Percentiles rank a stretch among this genome's conserved stretches.
Conservation (phyloP, 2,888 invertebrate species). For the Melanostoma scalare region DNA sequence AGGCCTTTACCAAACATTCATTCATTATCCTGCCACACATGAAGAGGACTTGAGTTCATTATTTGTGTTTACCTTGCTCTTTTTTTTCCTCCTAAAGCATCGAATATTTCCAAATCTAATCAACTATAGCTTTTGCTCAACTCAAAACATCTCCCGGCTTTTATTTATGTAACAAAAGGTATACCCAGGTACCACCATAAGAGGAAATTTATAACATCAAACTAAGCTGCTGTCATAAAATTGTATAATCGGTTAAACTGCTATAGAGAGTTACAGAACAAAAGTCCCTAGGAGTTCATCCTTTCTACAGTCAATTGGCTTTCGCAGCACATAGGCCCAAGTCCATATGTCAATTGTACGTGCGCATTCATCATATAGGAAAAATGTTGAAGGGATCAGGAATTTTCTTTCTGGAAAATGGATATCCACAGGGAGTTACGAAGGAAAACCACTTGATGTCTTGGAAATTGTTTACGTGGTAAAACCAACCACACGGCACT, state of each 20-base stretch:
- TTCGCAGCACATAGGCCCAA: constrained; percentile 10
- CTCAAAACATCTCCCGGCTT: too few relatives aligned
- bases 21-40: too few relatives aligned
- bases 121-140: too few relatives aligned
- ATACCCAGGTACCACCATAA: not conserved
- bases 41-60: too few relatives aligned
- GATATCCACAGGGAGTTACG: constrained; percentile 14
- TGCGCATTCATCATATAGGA: constrained; percentile 50
- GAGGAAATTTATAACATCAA: constrained; percentile 2
- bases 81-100: too few relatives aligned
- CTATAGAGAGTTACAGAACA: constrained; percentile 6
- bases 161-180: constrained; percentile 13
- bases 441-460: constrained; percentile 14
- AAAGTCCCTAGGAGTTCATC: not conserved
- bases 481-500: constrained; percentile 12
- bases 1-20: too few relatives aligned
- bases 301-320: constrained; percentile 33
- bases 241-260: constrained; percentile 25
- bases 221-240: constrained; percentile 33
- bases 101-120: too few relatives aligned
- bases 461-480: constrained; percentile 50
- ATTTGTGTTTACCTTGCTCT: too few relatives aligned
- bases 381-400: constrained; percentile 12
- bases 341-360: constrained; percentile 53
- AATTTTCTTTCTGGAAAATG: not conserved